Evolutionary conservation across 2,113 vertebrate species (phyloP).

Genomic region (Triplophysa dalaica): DNA sequence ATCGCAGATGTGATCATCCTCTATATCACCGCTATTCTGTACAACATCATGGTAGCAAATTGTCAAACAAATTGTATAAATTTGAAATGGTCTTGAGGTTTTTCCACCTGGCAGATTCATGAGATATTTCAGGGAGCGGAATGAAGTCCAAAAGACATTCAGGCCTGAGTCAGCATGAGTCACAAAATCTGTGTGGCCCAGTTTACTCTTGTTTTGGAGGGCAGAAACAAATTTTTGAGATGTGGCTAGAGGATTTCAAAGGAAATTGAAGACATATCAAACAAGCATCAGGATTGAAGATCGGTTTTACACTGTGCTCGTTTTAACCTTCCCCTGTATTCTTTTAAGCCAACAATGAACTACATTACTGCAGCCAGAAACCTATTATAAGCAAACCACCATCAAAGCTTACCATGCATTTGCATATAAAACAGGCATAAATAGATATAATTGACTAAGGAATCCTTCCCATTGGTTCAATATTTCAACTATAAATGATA

Average conservation of each 20-base stretch:
- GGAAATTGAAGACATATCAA: constrained; percentile 25
- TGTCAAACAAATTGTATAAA: not conserved
- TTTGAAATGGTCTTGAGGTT: not conserved
- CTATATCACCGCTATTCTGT: not conserved
- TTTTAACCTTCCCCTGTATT: not conserved
- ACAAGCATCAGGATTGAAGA: constrained; percentile 4
- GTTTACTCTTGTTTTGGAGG: constrained; percentile 37
- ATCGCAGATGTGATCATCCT: not conserved
- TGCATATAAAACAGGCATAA: constrained; percentile 8
- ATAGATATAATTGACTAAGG: not conserved
- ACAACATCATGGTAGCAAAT: not conserved
- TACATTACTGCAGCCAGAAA: not conserved
- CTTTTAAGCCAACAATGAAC: not conserved
- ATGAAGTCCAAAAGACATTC: constrained; percentile 55
- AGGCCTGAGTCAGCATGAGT: constrained; percentile 53
- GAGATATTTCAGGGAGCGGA: constrained; percentile 25
- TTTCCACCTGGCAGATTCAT: not conserved
- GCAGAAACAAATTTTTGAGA: constrained; percentile 25
- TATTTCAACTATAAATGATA: not conserved
- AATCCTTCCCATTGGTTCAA: not conserved
- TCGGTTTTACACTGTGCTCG: not conserved
- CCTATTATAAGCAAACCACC: not conserved
- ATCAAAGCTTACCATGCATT: not conserved
- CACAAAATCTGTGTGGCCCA: constrained; percentile 54
- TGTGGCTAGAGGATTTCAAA: not conserved